Percentiles rank a stretch among this genome's conserved stretches.
phyloP scores from a whole-genome alignment of 2,888 invertebrate species.

The Hoplodrina blanda region DNA sequence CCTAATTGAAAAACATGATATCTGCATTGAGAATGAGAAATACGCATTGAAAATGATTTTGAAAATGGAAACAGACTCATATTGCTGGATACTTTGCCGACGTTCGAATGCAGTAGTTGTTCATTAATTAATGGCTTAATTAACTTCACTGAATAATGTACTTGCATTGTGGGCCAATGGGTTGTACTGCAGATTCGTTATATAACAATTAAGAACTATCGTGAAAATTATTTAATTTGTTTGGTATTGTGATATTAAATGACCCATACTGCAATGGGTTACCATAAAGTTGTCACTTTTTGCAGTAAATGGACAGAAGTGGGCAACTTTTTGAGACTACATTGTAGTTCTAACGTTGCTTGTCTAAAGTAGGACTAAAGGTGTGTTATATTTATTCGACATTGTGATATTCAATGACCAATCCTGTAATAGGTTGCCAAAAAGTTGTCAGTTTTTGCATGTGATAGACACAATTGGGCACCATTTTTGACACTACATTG shows the following conservation, averaged over 20 bases:
- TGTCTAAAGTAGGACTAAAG: slow-evolving; percentile 53
- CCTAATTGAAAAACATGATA: no score
- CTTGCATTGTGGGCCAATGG: slow-evolving; percentile 14
- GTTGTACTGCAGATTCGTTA: slow-evolving; percentile 11
- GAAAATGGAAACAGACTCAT: slow-evolving; percentile 1
- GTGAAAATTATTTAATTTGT: slow-evolving; percentile 1
- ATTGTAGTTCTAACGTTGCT: slow-evolving; percentile 62
- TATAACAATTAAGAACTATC: slow-evolving; percentile 22
- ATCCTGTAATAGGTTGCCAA: no score
- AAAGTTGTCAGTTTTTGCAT: neutral
- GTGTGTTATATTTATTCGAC: neutral
- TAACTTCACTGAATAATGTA: slow-evolving; percentile 32
- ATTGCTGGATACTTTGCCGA: neutral
- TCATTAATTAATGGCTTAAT: slow-evolving; percentile 44
- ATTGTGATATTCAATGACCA: no score
- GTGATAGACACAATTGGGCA: neutral
- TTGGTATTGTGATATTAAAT: neutral
- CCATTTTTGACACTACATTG: slow-evolving; percentile 4
- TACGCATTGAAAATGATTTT: slow-evolving; percentile 3
- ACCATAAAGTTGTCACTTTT: no score
- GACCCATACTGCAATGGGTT: no score
- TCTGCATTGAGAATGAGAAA: no score
- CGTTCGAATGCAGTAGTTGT: slow-evolving; percentile 32
- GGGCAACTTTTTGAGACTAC: slow-evolving; percentile 9
- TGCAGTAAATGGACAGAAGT: neutral